Conservation (phyloP, 2,113 vertebrate species). For the Alethe diademata region DNA sequence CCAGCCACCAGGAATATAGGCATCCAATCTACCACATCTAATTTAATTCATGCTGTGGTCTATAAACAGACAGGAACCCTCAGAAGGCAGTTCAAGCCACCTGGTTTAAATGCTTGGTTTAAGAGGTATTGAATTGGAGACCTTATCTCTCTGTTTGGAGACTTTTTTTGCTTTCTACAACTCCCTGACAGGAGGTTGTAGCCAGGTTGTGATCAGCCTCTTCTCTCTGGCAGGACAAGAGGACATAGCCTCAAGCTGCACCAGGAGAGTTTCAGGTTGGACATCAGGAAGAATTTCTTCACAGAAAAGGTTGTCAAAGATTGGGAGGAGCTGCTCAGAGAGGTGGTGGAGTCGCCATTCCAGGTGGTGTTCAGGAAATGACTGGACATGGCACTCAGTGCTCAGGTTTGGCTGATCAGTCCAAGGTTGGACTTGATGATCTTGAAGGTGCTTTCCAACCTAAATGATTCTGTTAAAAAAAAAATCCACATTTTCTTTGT, state of each 20-base stretch:
- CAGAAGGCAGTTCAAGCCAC: not conserved
- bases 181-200: not conserved
- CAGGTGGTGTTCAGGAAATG: not conserved
- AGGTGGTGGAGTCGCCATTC: not conserved
- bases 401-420: not conserved
- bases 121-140: not conserved
- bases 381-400: too few species aligned
- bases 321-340: not conserved
- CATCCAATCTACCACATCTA: not conserved
- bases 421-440: not conserved
- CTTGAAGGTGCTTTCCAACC: not conserved
- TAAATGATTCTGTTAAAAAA: not conserved
- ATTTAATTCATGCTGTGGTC: not conserved
- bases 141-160: not conserved
- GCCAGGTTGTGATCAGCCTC: not conserved
- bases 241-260: not conserved
- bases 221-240: not conserved
- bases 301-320: not conserved
- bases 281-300: not conserved
- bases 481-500: not conserved
- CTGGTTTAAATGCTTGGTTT: not conserved
- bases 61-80: not conserved
- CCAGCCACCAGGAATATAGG: not conserved
- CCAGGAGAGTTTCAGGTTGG: not conserved
- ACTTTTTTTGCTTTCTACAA: not conserved